phyloP scores from a whole-genome alignment of 2,797 vertebrate genomes.

The Sylvilagus floridanus region DNA sequence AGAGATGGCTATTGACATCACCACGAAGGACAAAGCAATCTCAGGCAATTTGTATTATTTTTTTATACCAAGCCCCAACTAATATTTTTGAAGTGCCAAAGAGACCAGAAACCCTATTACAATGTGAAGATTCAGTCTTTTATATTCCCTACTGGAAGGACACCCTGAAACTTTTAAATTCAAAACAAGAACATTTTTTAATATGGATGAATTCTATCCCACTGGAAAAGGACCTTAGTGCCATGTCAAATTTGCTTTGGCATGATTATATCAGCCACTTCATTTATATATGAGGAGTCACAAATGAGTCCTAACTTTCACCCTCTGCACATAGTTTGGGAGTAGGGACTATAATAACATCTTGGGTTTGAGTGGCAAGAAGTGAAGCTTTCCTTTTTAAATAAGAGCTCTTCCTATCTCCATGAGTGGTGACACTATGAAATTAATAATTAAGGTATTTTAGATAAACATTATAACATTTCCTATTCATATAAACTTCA shows the following conservation, averaged over 20 bases:
- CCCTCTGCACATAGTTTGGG: not conserved
- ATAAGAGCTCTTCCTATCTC: not conserved
- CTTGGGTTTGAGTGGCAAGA: not conserved
- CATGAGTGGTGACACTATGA: not conserved
- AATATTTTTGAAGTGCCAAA: not conserved
- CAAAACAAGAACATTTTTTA: not conserved
- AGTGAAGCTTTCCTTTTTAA: not conserved
- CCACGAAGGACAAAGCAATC: slow-evolving; percentile 30
- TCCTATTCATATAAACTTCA: not conserved
- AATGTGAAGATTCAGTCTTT: not conserved
- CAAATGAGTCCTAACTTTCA: not conserved
- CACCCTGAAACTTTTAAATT: not conserved
- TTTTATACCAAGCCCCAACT: not conserved
- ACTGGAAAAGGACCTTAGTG: not conserved
- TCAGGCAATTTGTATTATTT: not conserved
- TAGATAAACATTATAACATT: not conserved
- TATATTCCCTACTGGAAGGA: not conserved
- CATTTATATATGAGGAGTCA: not conserved
- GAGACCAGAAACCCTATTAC: slow-evolving; percentile 14
- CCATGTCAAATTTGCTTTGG: not conserved
- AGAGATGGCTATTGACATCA: not conserved
- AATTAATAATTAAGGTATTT: not conserved
- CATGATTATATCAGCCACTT: not conserved
- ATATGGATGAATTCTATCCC: not conserved
- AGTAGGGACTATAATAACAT: not conserved